Percentiles rank a stretch among this genome's conserved stretches.
Conservation (phyloP, 2,888 invertebrate genomes). For the Eurytoma californica region DNA sequence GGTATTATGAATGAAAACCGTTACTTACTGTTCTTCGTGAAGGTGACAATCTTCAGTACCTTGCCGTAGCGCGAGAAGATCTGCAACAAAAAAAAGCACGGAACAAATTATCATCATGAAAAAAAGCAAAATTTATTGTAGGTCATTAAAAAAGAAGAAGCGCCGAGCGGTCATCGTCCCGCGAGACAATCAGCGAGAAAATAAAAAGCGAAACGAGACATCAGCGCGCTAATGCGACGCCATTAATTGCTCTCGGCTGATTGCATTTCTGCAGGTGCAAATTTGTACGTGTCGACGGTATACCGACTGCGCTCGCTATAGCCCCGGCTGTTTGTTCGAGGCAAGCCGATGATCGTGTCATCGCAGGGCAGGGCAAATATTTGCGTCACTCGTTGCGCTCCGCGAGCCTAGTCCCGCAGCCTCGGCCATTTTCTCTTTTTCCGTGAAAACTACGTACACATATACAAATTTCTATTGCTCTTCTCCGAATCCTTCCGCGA, state of each 20-base stretch:
- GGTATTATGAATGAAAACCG: not conserved
- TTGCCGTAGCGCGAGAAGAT: constrained; percentile 99
- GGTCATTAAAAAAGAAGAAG: constrained; percentile 10
- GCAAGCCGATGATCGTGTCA: constrained; percentile 60
- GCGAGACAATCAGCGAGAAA: not conserved
- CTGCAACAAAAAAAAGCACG: constrained; percentile 77
- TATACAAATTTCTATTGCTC: too few relatives aligned
- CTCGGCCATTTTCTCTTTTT: not conserved
- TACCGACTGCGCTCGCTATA: not conserved
- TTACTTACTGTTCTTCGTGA: constrained; percentile 98
- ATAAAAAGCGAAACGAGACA: not conserved
- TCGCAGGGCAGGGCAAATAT: constrained; percentile 60
- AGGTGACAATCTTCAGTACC: constrained; percentile 99
- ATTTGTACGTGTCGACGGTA: constrained; percentile 26
- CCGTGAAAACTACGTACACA: too few relatives aligned
- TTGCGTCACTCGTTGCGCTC: constrained; percentile 53
- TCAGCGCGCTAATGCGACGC: constrained; percentile 7
- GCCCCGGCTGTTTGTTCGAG: constrained; percentile 52
- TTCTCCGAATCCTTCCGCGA: too few relatives aligned
- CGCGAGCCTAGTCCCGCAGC: not conserved
- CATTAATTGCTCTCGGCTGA: constrained; percentile 39
- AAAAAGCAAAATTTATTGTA: too few relatives aligned
- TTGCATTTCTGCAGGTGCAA: constrained; percentile 36
- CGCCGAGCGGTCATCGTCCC: not conserved
- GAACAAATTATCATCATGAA: not conserved